phyloP scores from a whole-genome alignment of 92 coral and sea anemone genomes.

The Palythoa grandiflora region DNA sequence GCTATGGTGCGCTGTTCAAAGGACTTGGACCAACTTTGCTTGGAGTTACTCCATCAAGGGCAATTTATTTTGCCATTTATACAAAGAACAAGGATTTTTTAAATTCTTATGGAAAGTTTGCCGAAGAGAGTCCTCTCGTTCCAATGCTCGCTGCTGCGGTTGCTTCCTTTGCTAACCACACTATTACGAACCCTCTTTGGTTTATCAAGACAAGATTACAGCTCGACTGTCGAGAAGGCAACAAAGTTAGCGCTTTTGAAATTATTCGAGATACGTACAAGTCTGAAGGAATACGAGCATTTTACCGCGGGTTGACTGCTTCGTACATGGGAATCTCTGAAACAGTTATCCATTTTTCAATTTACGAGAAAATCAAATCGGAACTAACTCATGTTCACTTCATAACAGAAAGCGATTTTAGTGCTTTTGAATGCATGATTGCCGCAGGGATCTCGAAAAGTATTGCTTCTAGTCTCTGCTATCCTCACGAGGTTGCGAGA shows the following conservation, averaged over 20 bases:
- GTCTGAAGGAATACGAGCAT: slow-evolving; percentile 89
- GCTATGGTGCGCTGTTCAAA: slow-evolving; percentile 81
- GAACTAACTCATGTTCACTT: slow-evolving; percentile 59
- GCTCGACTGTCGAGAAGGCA: slow-evolving; percentile 76
- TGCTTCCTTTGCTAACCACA: slow-evolving; percentile 87
- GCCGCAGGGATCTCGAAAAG: slow-evolving; percentile 92
- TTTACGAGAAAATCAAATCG: slow-evolving; percentile 84
- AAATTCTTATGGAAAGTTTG: slow-evolving; percentile 73
- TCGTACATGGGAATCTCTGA: slow-evolving; percentile 96
- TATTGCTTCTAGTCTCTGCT: slow-evolving; percentile 89
- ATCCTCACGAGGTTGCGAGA: slow-evolving; percentile 96
- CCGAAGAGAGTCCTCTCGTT: slow-evolving; percentile 68
- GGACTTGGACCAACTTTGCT: slow-evolving; percentile 89
- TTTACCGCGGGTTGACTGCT: slow-evolving; percentile 94
- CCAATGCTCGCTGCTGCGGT: slow-evolving; percentile 90
- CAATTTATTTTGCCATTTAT: slow-evolving; percentile 89
- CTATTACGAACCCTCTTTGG: slow-evolving; percentile 95
- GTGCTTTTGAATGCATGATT: slow-evolving; percentile 80
- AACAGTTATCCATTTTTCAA: slow-evolving; percentile 90
- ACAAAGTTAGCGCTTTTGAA: slow-evolving; percentile 67
- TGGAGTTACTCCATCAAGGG: slow-evolving; percentile 93
- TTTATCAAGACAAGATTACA: slow-evolving; percentile 94
- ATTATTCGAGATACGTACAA: slow-evolving; percentile 79
- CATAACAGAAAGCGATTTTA: slow-evolving; percentile 61
- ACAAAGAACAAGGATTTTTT: slow-evolving; percentile 80